These are phyloP conservation scores for Argyrosomus japonicus DNA, from an alignment of 2,113 vertebrate genomes.

Conservation along the genomic window DNA sequence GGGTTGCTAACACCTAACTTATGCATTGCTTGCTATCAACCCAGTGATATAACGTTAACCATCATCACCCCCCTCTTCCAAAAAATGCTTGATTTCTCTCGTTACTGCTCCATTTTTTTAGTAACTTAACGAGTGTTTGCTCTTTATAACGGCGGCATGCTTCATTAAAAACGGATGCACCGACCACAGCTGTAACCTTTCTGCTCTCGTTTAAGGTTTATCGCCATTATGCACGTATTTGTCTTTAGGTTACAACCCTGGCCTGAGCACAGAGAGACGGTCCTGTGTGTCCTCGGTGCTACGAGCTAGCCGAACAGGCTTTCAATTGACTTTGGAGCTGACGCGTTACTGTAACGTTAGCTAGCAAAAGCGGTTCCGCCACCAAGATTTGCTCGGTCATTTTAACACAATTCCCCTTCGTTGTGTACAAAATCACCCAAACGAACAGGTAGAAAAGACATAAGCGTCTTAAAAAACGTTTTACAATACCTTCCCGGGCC, in stretches of 20 bases:
- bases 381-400: constrained; percentile 59
- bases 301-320: constrained; percentile 75
- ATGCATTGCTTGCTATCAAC: constrained; percentile 10
- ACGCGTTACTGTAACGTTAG: constrained; percentile 63
- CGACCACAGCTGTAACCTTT: constrained; percentile 24
- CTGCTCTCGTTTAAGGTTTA: constrained; percentile 22
- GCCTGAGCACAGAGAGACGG: constrained; percentile 58
- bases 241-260: constrained; percentile 57
- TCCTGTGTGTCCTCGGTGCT: constrained; percentile 70
- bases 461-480: constrained; percentile 30
- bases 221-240: constrained; percentile 51
- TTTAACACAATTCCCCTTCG: constrained; percentile 48
- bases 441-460: constrained; percentile 20
- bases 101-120: constrained; percentile 1
- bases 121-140: constrained; percentile 48
- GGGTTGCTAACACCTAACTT: constrained; percentile 41
- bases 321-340: constrained; percentile 75
- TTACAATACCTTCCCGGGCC: constrained; percentile 88
- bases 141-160: constrained; percentile 24
- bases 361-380: constrained; percentile 63
- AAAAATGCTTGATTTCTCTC: constrained; percentile 36
- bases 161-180: constrained; percentile 40
- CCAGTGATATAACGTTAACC: constrained; percentile 28
- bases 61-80: neutral
- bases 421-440: constrained; percentile 27